Evolutionary conservation across 1,140 invertebrate genomes (phyloP), one percentile per base, ranked within the genome.

Genomic region (Lucilia cuprina): DNA sequence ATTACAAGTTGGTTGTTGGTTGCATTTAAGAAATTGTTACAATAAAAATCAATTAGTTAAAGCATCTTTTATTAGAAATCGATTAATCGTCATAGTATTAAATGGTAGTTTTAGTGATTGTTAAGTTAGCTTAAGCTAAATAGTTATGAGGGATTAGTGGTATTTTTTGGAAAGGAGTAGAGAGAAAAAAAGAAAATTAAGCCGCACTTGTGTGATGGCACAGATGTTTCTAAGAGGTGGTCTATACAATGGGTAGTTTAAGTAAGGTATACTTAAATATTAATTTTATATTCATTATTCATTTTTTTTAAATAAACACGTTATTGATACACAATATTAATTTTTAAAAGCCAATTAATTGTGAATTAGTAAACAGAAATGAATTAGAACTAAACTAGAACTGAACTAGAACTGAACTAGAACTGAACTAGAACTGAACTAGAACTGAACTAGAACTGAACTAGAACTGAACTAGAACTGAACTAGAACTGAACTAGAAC

Each of bases 1-100:
- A 78, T 78, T 78, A 41, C 17, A 34, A 34, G 8, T 35, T 75
- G 9, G 41, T 2, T 75, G 25, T 30, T 30, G 10, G 2, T 78
- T 41, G 41, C 41, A 41, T 41, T 41, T n/a, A 70, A 70, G 8
- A 70, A 70, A 21, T 70, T 80, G 77, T 80, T 80, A 80, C 77
- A 50, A 80, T 50, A 50, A 80, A 80, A 80, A 80, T 80, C 77
- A 80, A 80, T 80, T 80, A 80, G 77, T 80, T 14, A 41, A 49
- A 49, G 19, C 47, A 13, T 19, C 5, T n/a, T 30, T 49, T 80
- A 80, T 80, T 80, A 25, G n/a, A 49, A 80, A 80, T 19, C 77
- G 77, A 80, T 80, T 49, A 47, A 80, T 80, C 19, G 9, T 21
- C 25, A 21, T 9, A 21, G n/a, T 21, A 70, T 25, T 21, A 70